Percentiles rank a stretch among this genome's conserved stretches.
Evolutionary conservation across 2,888 invertebrate species (phyloP).

Genomic region (Papilio protenor): DNA sequence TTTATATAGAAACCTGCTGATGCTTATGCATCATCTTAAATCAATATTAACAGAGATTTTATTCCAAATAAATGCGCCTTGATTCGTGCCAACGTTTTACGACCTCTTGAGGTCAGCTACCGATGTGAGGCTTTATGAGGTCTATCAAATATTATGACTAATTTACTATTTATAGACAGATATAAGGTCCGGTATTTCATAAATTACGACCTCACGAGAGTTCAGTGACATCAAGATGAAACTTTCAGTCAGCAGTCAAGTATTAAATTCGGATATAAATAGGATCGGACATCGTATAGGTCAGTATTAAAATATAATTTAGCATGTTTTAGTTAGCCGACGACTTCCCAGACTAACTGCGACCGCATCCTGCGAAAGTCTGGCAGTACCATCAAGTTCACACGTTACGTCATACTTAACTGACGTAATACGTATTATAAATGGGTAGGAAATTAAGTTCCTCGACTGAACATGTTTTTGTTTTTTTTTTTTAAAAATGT

Average conservation of each 20-base stretch:
- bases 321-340: too few species aligned
- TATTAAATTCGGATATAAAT: too few species aligned
- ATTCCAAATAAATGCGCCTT: slow-evolving; percentile 1
- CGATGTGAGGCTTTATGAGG: slow-evolving; percentile 3
- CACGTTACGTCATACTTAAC: too few species aligned
- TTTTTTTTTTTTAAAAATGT: background rate
- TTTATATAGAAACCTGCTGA: too few species aligned
- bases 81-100: slow-evolving; percentile 11
- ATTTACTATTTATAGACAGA: background rate
- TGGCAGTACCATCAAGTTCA: too few species aligned
- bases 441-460: background rate
- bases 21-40: slow-evolving; percentile 4
- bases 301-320: too few species aligned
- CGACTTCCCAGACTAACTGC: too few species aligned
- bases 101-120: slow-evolving; percentile 17
- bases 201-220: background rate
- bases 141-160: slow-evolving; percentile 16
- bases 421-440: background rate
- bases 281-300: too few species aligned
- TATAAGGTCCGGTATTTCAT: background rate
- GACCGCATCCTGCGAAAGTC: too few species aligned
- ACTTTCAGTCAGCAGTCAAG: too few species aligned
- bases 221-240: background rate
- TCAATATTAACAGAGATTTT: slow-evolving; percentile 2
- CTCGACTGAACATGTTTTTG: background rate